A percentile compares a stretch with the other conserved stretches of the same genome.
phyloP scores from a whole-genome alignment of 1,140 invertebrate genomes.

The Dendrolimus punctatus region DNA sequence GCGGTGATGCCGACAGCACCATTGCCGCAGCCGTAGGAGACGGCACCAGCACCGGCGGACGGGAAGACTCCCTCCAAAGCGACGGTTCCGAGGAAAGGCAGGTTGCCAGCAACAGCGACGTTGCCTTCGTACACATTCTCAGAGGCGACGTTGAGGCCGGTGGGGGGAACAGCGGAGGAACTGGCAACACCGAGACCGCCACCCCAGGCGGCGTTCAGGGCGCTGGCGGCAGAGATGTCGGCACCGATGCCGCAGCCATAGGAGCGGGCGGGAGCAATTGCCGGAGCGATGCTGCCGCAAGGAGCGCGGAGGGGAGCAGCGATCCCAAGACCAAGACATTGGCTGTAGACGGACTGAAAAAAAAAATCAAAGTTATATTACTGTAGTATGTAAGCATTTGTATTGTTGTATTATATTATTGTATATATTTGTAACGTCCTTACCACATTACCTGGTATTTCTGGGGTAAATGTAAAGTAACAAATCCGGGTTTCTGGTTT shows the following conservation, averaged over 20 bases:
- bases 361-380: neutral
- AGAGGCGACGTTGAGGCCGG: slow-evolving; percentile 19
- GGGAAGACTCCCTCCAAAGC: slow-evolving; percentile 31
- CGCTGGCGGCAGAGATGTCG: neutral
- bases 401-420: no score
- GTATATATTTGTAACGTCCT: no score
- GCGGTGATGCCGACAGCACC: slow-evolving; percentile 10
- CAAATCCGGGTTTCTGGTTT: no score
- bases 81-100: slow-evolving; percentile 38
- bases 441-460: no score
- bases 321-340: neutral
- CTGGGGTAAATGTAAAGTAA: no score
- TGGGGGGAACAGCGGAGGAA: slow-evolving; percentile 24
- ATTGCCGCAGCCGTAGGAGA: slow-evolving; percentile 15
- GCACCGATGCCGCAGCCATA: slow-evolving; percentile 1
- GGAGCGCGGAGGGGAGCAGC: neutral
- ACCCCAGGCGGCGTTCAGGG: neutral
- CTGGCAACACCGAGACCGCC: slow-evolving; percentile 12
- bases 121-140: slow-evolving; percentile 28
- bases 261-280: neutral
- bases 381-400: neutral
- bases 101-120: slow-evolving; percentile 22
- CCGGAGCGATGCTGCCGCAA: neutral
- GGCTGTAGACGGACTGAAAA: slow-evolving; percentile 1
- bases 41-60: slow-evolving; percentile 30